Evolutionary conservation across 2,888 invertebrate genomes (phyloP), one percentile per base, ranked within the genome.

Genomic region (Ormyrus pomaceus): DNA sequence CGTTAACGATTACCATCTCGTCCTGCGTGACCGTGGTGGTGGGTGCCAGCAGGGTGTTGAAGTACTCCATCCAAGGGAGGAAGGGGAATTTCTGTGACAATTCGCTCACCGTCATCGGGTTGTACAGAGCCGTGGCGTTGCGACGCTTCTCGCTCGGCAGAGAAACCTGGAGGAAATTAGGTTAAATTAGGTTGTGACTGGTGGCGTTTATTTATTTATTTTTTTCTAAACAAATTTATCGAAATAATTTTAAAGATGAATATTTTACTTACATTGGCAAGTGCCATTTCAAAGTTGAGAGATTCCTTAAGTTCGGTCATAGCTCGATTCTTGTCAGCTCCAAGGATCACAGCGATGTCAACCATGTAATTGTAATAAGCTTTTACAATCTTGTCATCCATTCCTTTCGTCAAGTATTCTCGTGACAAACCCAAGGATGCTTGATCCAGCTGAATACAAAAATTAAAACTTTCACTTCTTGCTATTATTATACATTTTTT

Each of bases 351-450:
- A 0, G 98, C 96, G 83, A 98, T 94, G 87, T 97, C 96, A 0
- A 97, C 95, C 96, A 96, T 96, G 89, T 97, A 97, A 46, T 94
- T 94, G 86, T 95, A 96, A 89, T 97, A 97, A 0, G 96, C 97
- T 74, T 93, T 93, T n/a, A 98, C 97, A 79, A 97, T 92, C 86
- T 96, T 95, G 87, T 97, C 96, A 45, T 94, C 93, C 74, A 96
- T 91, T 0, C 97, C 97, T 85, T 97, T 96, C 81, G 95, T 93
- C 74, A 98, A 91, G 89, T 96, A 98, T 90, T 97, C 97, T 5
- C 97, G 93, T 86, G 96, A 95, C 73, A 98, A 91, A 0, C 97
- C 97, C 84, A 97, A 92, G 0, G 96, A 93, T 0, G 96, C 95
- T 92, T 97, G 97, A 91, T 97, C 97, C 90, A 98, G 91, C 97